phyloP scores from a whole-genome alignment of 35 echinoderm and acorn worm species.

The Apostichopus californicus region DNA sequence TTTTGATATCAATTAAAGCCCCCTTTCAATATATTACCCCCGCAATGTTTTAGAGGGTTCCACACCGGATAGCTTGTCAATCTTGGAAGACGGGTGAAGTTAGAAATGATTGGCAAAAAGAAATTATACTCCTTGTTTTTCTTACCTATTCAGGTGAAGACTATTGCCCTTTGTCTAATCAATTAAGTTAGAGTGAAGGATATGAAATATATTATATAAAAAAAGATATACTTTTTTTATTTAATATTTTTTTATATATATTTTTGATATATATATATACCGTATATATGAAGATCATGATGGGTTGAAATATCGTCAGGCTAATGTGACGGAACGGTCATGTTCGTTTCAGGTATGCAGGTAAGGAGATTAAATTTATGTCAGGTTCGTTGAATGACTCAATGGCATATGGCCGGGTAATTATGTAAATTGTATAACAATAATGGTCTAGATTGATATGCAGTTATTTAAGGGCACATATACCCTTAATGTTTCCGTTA shows the following conservation, averaged over 20 bases:
- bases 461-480: too few relatives aligned
- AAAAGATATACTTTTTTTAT: neutral
- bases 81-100: neutral
- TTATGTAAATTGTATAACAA: too few relatives aligned
- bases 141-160: conserved; percentile 16
- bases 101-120: neutral
- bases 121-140: conserved; percentile 5
- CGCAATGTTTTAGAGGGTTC: conserved; percentile 11
- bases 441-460: too few relatives aligned
- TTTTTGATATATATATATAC: too few relatives aligned
- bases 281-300: too few relatives aligned
- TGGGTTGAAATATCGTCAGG: too few relatives aligned
- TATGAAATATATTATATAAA: neutral
- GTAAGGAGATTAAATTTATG: too few relatives aligned
- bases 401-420: too few relatives aligned
- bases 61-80: conserved; percentile 24
- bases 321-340: too few relatives aligned
- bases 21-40: neutral
- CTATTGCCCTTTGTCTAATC: neutral
- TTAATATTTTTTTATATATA: neutral
- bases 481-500: too few relatives aligned
- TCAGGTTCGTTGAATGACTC: too few relatives aligned
- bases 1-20: conserved; percentile 37
- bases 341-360: too few relatives aligned
- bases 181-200: neutral